Percentiles rank a stretch among this genome's conserved stretches.
phyloP scores from a whole-genome alignment of 2,888 invertebrate species.

The Hybos culiciformis region DNA sequence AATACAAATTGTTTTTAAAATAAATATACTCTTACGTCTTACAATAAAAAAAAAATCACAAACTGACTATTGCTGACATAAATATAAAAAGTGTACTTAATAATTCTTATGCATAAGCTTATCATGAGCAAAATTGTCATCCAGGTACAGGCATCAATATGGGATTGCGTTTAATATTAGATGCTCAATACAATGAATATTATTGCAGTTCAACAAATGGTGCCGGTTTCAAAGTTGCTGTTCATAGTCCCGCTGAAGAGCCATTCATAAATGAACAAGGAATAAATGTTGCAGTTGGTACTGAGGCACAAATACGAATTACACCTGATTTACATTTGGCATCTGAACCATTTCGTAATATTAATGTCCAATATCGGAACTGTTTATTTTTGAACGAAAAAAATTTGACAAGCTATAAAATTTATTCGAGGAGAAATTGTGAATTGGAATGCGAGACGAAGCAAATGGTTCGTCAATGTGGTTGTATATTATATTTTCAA shows the following conservation, averaged over 20 bases:
- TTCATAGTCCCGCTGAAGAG: conserved; percentile 18
- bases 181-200: conserved; percentile 57
- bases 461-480: neutral
- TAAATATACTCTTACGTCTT: too few relatives aligned
- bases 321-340: conserved; percentile 21
- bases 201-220: conserved; percentile 64
- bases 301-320: conserved; percentile 14
- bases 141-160: too few relatives aligned
- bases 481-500: neutral
- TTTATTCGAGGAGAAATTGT: neutral
- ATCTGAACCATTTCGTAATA: conserved; percentile 32
- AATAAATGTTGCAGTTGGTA: conserved; percentile 22
- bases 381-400: neutral
- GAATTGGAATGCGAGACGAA: neutral
- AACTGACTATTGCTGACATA: too few relatives aligned
- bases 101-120: too few relatives aligned
- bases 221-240: conserved; percentile 25
- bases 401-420: neutral
- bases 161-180: conserved; percentile 55
- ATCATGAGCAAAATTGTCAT: too few relatives aligned
- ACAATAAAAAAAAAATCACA: too few relatives aligned
- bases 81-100: too few relatives aligned
- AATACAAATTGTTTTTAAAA: too few relatives aligned
- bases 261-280: conserved; percentile 28
- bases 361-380: neutral